Evolutionary conservation across 2,113 vertebrate species (phyloP).

Genomic region (Micronycteris hirsuta): DNA sequence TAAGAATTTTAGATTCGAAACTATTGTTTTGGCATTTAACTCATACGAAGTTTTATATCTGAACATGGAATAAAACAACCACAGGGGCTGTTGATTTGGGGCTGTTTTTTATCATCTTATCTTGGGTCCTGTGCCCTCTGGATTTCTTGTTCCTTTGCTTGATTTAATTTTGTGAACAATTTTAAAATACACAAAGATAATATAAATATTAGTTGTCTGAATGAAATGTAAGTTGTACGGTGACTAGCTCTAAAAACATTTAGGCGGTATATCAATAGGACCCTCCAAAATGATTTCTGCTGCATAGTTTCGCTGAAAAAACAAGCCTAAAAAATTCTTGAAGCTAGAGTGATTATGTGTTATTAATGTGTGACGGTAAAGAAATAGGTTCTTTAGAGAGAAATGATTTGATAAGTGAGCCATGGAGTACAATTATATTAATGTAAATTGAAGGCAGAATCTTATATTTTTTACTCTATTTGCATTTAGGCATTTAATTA

Average conservation of each 20-base stretch:
- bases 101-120: background rate
- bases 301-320: background rate
- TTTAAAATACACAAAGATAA: background rate
- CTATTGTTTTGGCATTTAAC: background rate
- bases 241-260: background rate
- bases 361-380: constrained; percentile 62
- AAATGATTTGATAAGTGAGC: constrained; percentile 65
- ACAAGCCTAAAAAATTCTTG: constrained; percentile 31
- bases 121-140: background rate
- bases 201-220: background rate
- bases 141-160: constrained; percentile 22
- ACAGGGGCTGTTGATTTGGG: background rate
- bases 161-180: constrained; percentile 8
- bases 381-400: constrained; percentile 56
- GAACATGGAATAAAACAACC: background rate
- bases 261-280: background rate
- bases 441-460: constrained; percentile 64
- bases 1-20: background rate
- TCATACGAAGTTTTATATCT: background rate
- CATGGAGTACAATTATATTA: constrained; percentile 59
- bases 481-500: constrained; percentile 60
- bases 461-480: constrained; percentile 56
- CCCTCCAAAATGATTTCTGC: background rate
- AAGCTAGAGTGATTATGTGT: background rate
- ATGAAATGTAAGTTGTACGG: background rate